These are phyloP conservation scores for Halcyon smyrnensis DNA, from an alignment of 2,797 vertebrate species.

Conservation along the genomic window DNA sequence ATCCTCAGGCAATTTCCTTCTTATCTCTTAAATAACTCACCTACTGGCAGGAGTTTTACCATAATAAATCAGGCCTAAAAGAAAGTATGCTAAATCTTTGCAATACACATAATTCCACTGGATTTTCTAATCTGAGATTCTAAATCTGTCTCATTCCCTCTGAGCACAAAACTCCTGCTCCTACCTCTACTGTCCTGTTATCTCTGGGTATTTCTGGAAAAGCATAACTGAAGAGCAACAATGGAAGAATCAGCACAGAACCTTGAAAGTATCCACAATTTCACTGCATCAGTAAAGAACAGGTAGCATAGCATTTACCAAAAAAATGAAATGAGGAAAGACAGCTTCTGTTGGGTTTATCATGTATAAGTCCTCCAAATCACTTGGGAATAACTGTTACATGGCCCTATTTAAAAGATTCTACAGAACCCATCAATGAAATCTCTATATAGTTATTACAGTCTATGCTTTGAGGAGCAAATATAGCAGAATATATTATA, in stretches of 20 bases:
- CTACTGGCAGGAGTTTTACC: neutral
- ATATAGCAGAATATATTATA: neutral
- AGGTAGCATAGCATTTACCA: accelerated
- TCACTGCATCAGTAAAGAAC: neutral
- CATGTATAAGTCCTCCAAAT: neutral
- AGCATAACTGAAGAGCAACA: neutral
- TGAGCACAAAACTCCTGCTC: neutral
- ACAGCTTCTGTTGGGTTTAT: neutral
- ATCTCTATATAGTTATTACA: neutral
- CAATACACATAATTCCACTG: neutral
- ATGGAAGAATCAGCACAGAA: neutral
- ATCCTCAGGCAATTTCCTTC: neutral
- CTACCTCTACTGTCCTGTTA: neutral
- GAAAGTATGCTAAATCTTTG: neutral
- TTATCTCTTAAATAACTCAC: constrained; percentile 14
- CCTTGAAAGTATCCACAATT: neutral
- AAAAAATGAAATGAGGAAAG: neutral
- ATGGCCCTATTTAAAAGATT: neutral
- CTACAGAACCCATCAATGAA: neutral
- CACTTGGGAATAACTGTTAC: neutral
- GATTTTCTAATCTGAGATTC: neutral
- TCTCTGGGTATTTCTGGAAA: neutral
- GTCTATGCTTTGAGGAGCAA: neutral
- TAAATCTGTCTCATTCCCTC: neutral
- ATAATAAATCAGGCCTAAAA: neutral